phyloP scores from a whole-genome alignment of 35 echinoderm and acorn worm genomes.

The Apostichopus japonicus region DNA sequence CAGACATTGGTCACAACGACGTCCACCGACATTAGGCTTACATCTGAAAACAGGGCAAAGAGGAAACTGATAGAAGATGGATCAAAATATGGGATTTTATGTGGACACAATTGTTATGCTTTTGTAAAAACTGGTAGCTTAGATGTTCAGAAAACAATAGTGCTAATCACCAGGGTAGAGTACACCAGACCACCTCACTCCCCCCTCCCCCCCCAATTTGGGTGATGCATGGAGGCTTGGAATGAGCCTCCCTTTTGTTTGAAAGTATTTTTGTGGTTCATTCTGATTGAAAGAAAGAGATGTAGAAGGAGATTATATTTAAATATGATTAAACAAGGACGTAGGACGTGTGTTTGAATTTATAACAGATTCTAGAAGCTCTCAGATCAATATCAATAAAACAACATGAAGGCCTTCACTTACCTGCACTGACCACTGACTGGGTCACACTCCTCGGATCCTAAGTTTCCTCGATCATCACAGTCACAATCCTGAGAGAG shows the following conservation, averaged over 20 bases:
- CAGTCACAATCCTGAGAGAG: conserved; percentile 85
- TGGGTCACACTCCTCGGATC: conserved; percentile 65
- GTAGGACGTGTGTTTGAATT: too few species aligned
- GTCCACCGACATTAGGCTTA: conserved; percentile 78
- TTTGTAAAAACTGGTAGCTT: background rate
- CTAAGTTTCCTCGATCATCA: conserved; percentile 63
- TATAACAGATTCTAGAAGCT: too few species aligned
- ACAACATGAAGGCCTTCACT: background rate
- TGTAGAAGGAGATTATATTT: too few species aligned
- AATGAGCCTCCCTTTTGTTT: too few species aligned
- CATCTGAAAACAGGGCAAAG: conserved; percentile 67
- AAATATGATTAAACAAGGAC: too few species aligned
- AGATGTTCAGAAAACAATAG: background rate
- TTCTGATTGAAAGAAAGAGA: too few species aligned
- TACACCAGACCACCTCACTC: background rate
- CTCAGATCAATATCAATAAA: too few species aligned
- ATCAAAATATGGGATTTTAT: too few species aligned
- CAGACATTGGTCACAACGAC: conserved; percentile 79
- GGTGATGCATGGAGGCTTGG: too few species aligned
- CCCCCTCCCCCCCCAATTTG: background rate
- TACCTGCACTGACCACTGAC: conserved; percentile 83
- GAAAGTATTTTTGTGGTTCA: too few species aligned
- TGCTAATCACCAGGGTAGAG: too few species aligned
- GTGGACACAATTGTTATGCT: too few species aligned
- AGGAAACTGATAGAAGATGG: background rate